Evolutionary conservation across 2,113 vertebrate genomes (phyloP).

Genomic region (Pseudorectes ferrugineus): DNA sequence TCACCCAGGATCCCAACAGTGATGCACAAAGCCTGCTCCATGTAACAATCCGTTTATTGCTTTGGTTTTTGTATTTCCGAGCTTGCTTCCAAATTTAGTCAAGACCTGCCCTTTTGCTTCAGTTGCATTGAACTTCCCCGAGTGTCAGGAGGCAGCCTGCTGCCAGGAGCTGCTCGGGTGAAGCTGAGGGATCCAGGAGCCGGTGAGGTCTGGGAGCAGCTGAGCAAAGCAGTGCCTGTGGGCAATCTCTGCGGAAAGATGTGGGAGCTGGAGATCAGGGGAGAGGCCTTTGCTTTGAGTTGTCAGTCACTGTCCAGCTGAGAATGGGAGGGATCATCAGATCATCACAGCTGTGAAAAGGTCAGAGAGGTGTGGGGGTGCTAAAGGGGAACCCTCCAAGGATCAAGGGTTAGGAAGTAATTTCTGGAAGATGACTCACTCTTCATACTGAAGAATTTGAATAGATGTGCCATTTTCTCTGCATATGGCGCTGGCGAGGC

Average conservation of each 20-base stretch:
- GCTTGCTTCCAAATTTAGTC: background rate
- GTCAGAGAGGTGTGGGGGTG: background rate
- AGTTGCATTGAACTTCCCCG: rapidly evolving
- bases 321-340: background rate
- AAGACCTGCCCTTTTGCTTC: background rate
- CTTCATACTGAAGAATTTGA: background rate
- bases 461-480: background rate
- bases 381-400: background rate
- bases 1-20: background rate
- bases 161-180: background rate
- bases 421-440: background rate
- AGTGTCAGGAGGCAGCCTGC: background rate
- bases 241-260: background rate
- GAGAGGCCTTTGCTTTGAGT: background rate
- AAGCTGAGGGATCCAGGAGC: background rate
- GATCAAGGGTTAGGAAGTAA: background rate
- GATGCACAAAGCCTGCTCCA: background rate
- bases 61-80: background rate
- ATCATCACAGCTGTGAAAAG: background rate
- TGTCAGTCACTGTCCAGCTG: background rate
- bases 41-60: background rate
- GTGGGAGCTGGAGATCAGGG: background rate
- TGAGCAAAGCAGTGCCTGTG: background rate
- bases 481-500: background rate
- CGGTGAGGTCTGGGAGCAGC: rapidly evolving